Percentiles rank a stretch among this genome's conserved stretches.
These are phyloP conservation scores for Amorpha juglandis DNA, from an alignment of 2,888 invertebrate species.

Conservation along the genomic window DNA sequence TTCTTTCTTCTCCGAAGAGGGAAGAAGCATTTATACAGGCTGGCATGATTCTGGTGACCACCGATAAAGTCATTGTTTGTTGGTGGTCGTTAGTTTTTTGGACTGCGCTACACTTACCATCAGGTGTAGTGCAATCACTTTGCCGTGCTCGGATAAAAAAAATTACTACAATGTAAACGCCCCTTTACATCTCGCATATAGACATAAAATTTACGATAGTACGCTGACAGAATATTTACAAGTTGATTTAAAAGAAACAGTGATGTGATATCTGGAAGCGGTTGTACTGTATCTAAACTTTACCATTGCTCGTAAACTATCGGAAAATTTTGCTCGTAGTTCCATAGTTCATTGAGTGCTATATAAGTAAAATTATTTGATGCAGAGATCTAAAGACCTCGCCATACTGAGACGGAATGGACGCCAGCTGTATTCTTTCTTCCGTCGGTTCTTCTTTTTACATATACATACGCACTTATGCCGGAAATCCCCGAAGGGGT, in stretches of 20 bases:
- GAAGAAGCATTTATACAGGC: no score
- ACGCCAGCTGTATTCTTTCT: neutral
- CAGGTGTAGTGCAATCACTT: no score
- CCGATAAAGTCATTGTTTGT: no score
- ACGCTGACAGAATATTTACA: conserved; percentile 14
- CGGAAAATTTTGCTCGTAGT: conserved; percentile 39
- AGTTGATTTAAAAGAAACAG: conserved; percentile 12
- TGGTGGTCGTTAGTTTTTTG: no score
- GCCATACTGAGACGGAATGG: neutral
- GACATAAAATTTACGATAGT: neutral
- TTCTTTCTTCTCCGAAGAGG: no score
- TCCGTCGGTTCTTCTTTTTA: no score
- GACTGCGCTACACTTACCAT: no score
- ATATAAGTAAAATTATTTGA: conserved; percentile 3
- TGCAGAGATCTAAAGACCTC: no score
- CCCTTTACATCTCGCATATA: neutral
- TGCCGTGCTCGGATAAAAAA: no score
- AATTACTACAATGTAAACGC: neutral
- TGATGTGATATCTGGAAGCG: conserved; percentile 17
- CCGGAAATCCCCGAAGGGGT: no score
- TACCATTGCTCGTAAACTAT: conserved; percentile 40
- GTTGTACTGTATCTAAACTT: conserved; percentile 36
- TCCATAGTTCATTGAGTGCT: conserved; percentile 29
- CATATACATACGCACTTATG: no score
- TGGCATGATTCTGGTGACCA: no score